A percentile compares a stretch with the other conserved stretches of the same genome.
phyloP scores from a whole-genome alignment of 2,888 invertebrate species.

The Heliconius ismenius region DNA sequence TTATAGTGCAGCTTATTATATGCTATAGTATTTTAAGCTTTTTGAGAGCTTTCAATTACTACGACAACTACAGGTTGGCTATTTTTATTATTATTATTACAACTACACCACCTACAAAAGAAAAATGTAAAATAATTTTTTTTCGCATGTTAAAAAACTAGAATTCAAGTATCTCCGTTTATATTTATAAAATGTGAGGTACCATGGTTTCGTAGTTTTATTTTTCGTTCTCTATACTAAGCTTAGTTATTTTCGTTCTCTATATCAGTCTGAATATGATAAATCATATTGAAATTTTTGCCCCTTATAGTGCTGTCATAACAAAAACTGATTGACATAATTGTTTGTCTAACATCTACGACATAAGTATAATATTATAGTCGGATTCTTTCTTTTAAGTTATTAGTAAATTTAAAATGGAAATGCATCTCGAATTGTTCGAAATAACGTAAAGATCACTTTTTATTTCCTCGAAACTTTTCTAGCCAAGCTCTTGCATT shows the following conservation, averaged over 20 bases:
- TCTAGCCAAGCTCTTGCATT: slow-evolving; percentile 39
- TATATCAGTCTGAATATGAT: neutral
- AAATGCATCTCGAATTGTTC: slow-evolving; percentile 9
- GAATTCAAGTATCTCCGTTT: no score
- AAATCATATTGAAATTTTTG: neutral
- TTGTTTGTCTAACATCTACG: neutral
- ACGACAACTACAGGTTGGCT: neutral
- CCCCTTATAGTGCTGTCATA: neutral
- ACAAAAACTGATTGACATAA: slow-evolving; percentile 1
- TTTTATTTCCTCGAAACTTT: slow-evolving; percentile 38
- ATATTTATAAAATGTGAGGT: no score
- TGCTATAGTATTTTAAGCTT: neutral
- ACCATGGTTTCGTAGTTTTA: no score
- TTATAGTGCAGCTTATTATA: slow-evolving; percentile 12
- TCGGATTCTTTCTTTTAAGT: neutral
- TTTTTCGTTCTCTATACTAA: no score
- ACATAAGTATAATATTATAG: neutral
- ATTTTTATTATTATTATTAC: neutral
- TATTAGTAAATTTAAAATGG: slow-evolving; percentile 1
- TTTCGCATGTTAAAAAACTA: no score
- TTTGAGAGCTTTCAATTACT: neutral
- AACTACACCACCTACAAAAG: no score
- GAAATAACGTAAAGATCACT: slow-evolving; percentile 30
- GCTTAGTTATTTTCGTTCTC: no score
- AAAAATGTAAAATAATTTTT: no score